Conservation (phyloP, 1,140 invertebrate species). For the Platyscapa corneri region DNA sequence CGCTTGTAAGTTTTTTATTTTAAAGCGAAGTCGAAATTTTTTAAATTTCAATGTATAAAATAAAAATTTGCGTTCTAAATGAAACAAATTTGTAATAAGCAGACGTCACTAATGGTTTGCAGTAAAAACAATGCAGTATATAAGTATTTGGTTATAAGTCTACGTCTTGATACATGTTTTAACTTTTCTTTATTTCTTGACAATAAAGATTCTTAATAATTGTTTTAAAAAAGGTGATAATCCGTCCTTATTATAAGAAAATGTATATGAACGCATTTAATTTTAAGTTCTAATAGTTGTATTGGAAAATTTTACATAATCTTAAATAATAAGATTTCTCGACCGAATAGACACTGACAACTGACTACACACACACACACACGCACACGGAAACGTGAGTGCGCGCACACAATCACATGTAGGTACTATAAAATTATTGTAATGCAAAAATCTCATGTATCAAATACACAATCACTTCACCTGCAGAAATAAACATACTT, state of each 20-base stretch:
- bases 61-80: no score
- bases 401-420: slow-evolving; percentile 18
- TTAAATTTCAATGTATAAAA: no score
- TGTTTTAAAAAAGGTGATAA: background rate
- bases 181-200: background rate
- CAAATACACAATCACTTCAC: slow-evolving; percentile 44
- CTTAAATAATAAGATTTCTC: background rate
- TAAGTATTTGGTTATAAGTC: background rate
- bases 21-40: no score
- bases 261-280: slow-evolving; percentile 18
- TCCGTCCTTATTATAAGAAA: slow-evolving; percentile 34
- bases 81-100: background rate
- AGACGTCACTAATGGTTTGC: background rate
- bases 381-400: background rate
- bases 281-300: slow-evolving; percentile 21
- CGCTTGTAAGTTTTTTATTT: no score
- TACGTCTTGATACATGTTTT: background rate
- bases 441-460: slow-evolving; percentile 46
- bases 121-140: background rate
- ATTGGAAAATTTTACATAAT: slow-evolving; percentile 30
- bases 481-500: slow-evolving; percentile 60
- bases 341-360: background rate
- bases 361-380: background rate
- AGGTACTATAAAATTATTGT: slow-evolving; percentile 24
- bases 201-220: background rate